Percentiles rank a stretch among this genome's conserved stretches.
Evolutionary conservation across 2,888 invertebrate genomes (phyloP).

Genomic region (Creontiades dilutus): DNA sequence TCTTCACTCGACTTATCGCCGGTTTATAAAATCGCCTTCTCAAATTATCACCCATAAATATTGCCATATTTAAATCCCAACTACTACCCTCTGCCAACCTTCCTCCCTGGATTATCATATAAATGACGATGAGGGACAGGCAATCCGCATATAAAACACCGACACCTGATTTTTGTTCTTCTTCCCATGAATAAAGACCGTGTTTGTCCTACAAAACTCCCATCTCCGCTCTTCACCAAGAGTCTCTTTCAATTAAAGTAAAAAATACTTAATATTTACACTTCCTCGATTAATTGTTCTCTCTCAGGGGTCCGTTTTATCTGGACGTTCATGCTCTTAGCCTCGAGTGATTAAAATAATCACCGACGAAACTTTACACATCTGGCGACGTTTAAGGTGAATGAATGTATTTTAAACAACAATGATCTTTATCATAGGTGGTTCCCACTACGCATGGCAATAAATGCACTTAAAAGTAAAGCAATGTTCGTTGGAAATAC

Average conservation of each 20-base stretch:
- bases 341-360: constrained; percentile 65
- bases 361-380: constrained; percentile 42
- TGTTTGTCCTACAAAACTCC: constrained; percentile 29
- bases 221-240: not conserved
- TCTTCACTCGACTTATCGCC: not conserved
- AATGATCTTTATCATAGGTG: no score
- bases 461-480: no score
- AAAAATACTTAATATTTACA: constrained; percentile 67
- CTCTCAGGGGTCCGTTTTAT: not conserved
- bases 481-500: no score
- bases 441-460: no score
- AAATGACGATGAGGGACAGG: constrained; percentile 64
- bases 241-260: constrained; percentile 68
- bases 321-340: constrained; percentile 23
- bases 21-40: constrained; percentile 17
- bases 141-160: no score
- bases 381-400: no score
- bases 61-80: constrained; percentile 28
- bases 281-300: constrained; percentile 66
- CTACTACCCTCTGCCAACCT: constrained; percentile 21
- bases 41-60: constrained; percentile 62
- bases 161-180: constrained; percentile 67
- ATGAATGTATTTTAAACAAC: no score
- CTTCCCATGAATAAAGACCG: constrained; percentile 65
- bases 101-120: constrained; percentile 59